Evolutionary conservation across 1,140 invertebrate genomes (phyloP), one percentile per base, ranked within the genome.

Genomic region (Drosophila parvula): DNA sequence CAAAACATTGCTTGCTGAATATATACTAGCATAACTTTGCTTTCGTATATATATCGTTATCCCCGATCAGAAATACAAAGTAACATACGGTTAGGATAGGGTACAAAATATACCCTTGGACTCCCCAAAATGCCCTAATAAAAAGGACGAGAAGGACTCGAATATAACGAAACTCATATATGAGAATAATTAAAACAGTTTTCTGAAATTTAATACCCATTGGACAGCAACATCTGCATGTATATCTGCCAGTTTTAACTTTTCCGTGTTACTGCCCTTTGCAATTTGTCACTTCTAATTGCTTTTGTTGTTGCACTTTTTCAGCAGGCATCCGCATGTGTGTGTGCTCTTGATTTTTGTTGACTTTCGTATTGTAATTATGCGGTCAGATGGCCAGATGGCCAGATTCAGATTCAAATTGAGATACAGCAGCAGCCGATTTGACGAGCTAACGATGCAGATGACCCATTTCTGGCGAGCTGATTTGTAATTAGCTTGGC

Each of bases 281-380:
- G 65, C 71, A 82, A 88, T 86, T 85, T 85, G 83, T 85, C 79
- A 79, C 70, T 62, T 88, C 74, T 82, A 85, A 85, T 82, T 85
- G 70, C 67, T 69, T 27, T 63, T 69, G 61, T 55, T 76, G 59
- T 14, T 56, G 44, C 65, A 59, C 53, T 73, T 69, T 73, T 48
- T 68, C 34, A 41, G 27, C 27, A 14, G 10, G 38, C 38, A 18
- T 18, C 53, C 43, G 34, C 36, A 3, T 51, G 43, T 34, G 48
- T 34, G 48, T 78, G 32, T 74, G 74, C 45, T 61, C 79, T 78
- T 78, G 79, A 81, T 82, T 82, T 83, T 79, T 78, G 74, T 78
- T 86, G 79, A 78, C 78, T 81, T 69, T 84, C 51, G 50, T 70
- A 75, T 55, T 75, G 57, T 70, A 81, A 78, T 86, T 86, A 77